A percentile compares a stretch with the other conserved stretches of the same genome.
Evolutionary conservation across 2,888 invertebrate genomes (phyloP).

Genomic region (Xanthia togata): DNA sequence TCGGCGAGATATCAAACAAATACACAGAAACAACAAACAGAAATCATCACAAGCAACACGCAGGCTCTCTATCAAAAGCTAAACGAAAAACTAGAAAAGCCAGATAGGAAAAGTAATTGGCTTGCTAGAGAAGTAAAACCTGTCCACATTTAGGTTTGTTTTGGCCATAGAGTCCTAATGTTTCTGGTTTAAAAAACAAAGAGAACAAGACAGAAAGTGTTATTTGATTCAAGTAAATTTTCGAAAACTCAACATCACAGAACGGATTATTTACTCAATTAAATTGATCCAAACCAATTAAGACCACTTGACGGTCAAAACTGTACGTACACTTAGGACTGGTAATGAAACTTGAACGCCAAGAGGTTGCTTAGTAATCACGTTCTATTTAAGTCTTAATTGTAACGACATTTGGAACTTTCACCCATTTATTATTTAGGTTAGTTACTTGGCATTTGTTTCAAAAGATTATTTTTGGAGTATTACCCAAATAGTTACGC

Average conservation of each 20-base stretch:
- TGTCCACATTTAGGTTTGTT: conserved; percentile 5
- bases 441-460: conserved; percentile 25
- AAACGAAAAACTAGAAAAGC: conserved; percentile 36
- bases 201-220: neutral
- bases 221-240: conserved; percentile 21
- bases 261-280: conserved; percentile 21
- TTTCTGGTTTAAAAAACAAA: conserved; percentile 26
- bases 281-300: conserved; percentile 39
- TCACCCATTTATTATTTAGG: conserved; percentile 35
- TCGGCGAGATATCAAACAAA: conserved; percentile 45
- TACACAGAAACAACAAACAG: conserved; percentile 29
- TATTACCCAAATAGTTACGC: conserved; percentile 3
- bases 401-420: conserved; percentile 52
- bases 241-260: conserved; percentile 16
- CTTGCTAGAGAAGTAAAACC: conserved; percentile 32
- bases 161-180: neutral
- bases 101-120: conserved; percentile 37
- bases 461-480: conserved; percentile 22
- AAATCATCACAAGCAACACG: conserved; percentile 10
- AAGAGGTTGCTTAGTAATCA: conserved; percentile 49
- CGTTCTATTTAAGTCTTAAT: conserved; percentile 41
- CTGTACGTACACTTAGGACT: conserved; percentile 36
- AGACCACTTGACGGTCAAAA: conserved; percentile 43
- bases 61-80: neutral
- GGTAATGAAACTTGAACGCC: conserved; percentile 40